These are phyloP conservation scores for Pseudocheirus occidentalis DNA, from an alignment of 2,797 vertebrate genomes.

Conservation along the genomic window DNA sequence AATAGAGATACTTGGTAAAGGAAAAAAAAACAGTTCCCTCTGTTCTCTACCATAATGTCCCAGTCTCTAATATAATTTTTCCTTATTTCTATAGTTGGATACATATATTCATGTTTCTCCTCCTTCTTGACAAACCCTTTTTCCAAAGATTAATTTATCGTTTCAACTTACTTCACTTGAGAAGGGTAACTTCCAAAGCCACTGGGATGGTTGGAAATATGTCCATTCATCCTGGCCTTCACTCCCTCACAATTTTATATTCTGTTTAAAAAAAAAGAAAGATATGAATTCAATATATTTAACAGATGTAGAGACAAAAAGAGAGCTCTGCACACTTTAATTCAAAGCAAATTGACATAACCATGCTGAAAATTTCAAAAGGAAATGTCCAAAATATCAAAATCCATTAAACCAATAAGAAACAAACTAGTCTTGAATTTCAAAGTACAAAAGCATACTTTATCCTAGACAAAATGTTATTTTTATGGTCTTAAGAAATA, in stretches of 20 bases:
- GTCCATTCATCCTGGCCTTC: conserved; percentile 83
- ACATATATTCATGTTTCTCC: too few relatives aligned
- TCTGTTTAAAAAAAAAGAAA: conserved; percentile 63
- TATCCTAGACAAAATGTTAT: not conserved
- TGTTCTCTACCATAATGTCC: too few relatives aligned
- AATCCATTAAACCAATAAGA: not conserved
- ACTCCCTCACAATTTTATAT: conserved; percentile 24
- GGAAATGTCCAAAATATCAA: conserved; percentile 12
- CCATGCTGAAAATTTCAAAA: conserved; percentile 4
- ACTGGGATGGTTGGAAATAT: conserved; percentile 82
- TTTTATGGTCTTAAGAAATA: conserved; percentile 25
- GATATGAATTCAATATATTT: not conserved
- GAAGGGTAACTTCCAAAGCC: conserved; percentile 82
- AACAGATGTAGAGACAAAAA: conserved; percentile 37
- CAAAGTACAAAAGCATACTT: not conserved
- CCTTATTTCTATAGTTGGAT: too few relatives aligned
- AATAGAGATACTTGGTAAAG: too few relatives aligned
- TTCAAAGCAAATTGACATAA: not conserved
- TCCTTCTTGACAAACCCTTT: conserved; percentile 8
- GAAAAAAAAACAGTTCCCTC: too few relatives aligned
- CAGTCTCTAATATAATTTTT: too few relatives aligned
- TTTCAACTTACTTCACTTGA: conserved; percentile 85
- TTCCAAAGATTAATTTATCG: conserved; percentile 14
- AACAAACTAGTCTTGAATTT: conserved; percentile 4
- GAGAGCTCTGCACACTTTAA: not conserved